Evolutionary conservation across 2,113 vertebrate genomes (phyloP).

Genomic region (Balaeniceps rex): DNA sequence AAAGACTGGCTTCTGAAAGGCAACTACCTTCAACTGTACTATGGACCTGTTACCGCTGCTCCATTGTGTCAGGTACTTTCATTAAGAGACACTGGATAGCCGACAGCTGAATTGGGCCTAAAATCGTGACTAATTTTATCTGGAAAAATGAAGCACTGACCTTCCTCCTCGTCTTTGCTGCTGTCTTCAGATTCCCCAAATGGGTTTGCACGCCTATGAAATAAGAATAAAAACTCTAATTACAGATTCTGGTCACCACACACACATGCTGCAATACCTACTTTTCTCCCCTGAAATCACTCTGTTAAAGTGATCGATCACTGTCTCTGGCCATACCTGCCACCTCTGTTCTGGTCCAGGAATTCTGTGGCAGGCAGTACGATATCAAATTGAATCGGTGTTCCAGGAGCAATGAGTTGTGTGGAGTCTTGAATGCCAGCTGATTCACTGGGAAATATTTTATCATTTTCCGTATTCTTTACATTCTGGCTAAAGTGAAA

Average conservation of each 20-base stretch:
- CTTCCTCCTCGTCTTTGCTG: conserved; percentile 79
- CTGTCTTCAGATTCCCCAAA: conserved; percentile 91
- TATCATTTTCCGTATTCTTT: conserved; percentile 53
- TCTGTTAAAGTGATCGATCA: not conserved
- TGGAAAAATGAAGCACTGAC: conserved; percentile 65
- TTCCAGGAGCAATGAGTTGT: conserved; percentile 90
- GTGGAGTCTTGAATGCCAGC: conserved; percentile 65
- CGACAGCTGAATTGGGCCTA: not conserved
- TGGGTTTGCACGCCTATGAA: conserved; percentile 88
- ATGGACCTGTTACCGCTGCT: not conserved
- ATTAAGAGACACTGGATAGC: not conserved
- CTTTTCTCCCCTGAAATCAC: not conserved
- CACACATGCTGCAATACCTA: not conserved
- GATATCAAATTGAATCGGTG: conserved; percentile 96
- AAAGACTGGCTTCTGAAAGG: not conserved
- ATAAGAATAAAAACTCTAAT: not conserved
- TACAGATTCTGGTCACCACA: not conserved
- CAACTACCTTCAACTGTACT: not conserved
- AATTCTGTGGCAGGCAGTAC: conserved; percentile 92
- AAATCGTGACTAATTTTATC: not conserved
- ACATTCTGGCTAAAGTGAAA: conserved; percentile 64
- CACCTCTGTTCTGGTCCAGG: conserved; percentile 90
- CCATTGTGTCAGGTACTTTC: not conserved
- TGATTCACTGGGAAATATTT: conserved; percentile 52
- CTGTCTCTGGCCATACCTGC: conserved; percentile 71